phyloP scores from a whole-genome alignment of 2,888 invertebrate species.

The Cataglyphis cursor region DNA sequence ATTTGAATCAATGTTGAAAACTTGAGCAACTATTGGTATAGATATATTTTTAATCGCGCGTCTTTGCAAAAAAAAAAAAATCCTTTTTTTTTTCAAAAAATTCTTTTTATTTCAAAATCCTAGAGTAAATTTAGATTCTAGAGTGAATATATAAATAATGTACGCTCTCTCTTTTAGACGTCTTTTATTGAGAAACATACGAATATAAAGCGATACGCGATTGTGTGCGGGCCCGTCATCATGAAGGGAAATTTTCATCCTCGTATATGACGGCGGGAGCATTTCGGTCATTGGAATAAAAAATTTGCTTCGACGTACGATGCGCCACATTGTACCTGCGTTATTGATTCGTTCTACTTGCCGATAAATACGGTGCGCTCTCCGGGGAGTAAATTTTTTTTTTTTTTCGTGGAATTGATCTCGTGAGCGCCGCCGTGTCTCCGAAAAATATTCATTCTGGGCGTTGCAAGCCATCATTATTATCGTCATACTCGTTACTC shows the following conservation, averaged over 20 bases:
- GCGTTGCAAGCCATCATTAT: conserved; percentile 36
- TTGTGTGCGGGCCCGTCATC: no score
- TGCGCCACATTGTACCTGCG: conserved; percentile 31
- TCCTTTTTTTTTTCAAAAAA: not conserved
- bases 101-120: not conserved
- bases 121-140: not conserved
- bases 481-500: conserved; percentile 42
- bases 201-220: not conserved
- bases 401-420: conserved; percentile 45
- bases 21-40: not conserved
- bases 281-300: conserved; percentile 35
- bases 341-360: conserved; percentile 49
- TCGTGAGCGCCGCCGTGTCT: conserved; percentile 21
- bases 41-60: not conserved
- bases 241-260: not conserved
- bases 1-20: not conserved
- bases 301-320: not conserved
- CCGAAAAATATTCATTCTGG: conserved; percentile 49
- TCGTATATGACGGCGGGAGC: not conserved
- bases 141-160: not conserved
- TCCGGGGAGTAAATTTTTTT: conserved; percentile 35
- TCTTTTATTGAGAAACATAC: not conserved
- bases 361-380: conserved; percentile 41
- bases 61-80: conserved; percentile 1
- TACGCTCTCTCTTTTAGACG: not conserved